These are phyloP conservation scores for Noctua pronuba DNA, from an alignment of 2,888 invertebrate species.

Conservation along the genomic window DNA sequence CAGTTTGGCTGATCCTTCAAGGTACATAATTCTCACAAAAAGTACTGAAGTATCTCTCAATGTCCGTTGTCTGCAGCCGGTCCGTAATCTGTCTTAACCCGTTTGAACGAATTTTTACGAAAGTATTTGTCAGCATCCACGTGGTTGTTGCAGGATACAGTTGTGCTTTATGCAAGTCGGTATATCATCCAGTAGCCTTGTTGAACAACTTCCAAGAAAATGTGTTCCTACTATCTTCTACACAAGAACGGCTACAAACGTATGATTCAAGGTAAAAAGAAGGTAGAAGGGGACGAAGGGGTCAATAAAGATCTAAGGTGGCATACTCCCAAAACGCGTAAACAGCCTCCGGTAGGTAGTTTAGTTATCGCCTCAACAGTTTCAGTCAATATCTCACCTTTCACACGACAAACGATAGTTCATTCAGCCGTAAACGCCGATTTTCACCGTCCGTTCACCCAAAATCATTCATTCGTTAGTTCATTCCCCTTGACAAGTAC, in stretches of 20 bases:
- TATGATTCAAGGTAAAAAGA: neutral
- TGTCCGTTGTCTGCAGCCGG: too few relatives aligned
- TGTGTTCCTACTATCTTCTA: neutral
- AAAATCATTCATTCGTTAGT: conserved; percentile 19
- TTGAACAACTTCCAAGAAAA: neutral
- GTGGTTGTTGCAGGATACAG: too few relatives aligned
- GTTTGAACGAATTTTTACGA: too few relatives aligned
- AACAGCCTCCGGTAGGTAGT: neutral
- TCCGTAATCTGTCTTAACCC: too few relatives aligned
- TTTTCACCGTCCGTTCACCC: conserved; percentile 9
- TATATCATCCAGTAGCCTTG: neutral
- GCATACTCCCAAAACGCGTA: neutral
- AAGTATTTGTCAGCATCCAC: too few relatives aligned
- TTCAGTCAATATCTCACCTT: conserved; percentile 22
- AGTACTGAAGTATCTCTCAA: too few relatives aligned
- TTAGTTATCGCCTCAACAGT: conserved; percentile 30
- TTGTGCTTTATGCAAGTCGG: too few relatives aligned
- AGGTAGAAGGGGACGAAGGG: neutral
- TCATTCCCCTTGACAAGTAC: neutral
- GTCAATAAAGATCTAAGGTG: conserved; percentile 7
- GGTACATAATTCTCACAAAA: too few relatives aligned
- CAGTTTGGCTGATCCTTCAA: too few relatives aligned
- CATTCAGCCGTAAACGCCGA: conserved; percentile 40
- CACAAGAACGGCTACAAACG: too few relatives aligned
- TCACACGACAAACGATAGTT: conserved; percentile 25